Percentiles rank a stretch among this genome's conserved stretches.
phyloP scores from a whole-genome alignment of 2,113 vertebrate genomes.

The Meriones unguiculatus region DNA sequence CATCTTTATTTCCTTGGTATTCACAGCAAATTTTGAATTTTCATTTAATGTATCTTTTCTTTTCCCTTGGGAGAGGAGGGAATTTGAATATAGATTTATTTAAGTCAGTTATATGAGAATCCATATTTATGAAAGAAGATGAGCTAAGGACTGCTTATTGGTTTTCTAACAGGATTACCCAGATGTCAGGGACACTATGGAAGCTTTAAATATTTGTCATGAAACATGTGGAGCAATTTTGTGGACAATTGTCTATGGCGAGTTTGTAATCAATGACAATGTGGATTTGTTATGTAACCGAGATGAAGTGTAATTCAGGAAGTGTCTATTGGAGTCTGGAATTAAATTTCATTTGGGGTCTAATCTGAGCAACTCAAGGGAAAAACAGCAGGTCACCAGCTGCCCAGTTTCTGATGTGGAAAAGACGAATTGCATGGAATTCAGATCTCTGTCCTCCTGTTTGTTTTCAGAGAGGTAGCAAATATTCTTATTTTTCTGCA shows the following conservation, averaged over 20 bases:
- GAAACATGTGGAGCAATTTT: constrained; percentile 3
- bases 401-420: constrained; percentile 49
- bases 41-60: constrained; percentile 28
- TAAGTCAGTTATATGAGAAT: neutral
- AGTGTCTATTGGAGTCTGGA: constrained; percentile 66
- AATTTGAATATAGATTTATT: constrained; percentile 47
- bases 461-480: constrained; percentile 3
- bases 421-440: constrained; percentile 61
- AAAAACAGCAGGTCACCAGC: constrained; percentile 71
- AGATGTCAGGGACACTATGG: neutral
- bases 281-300: constrained; percentile 59
- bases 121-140: constrained; percentile 41
- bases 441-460: neutral
- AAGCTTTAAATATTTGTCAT: constrained; percentile 15
- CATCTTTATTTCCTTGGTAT: neutral
- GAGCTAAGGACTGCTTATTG: constrained; percentile 32
- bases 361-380: constrained; percentile 75
- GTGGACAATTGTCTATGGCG: neutral
- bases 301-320: constrained; percentile 68
- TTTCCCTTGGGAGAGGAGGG: neutral
- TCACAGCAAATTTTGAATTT: neutral
- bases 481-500: neutral
- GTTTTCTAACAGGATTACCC: constrained; percentile 42
- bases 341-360: constrained; percentile 71
- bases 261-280: constrained; percentile 1